These are phyloP conservation scores for Macrocentrus cingulum DNA, from an alignment of 1,140 invertebrate genomes.

Conservation along the genomic window DNA sequence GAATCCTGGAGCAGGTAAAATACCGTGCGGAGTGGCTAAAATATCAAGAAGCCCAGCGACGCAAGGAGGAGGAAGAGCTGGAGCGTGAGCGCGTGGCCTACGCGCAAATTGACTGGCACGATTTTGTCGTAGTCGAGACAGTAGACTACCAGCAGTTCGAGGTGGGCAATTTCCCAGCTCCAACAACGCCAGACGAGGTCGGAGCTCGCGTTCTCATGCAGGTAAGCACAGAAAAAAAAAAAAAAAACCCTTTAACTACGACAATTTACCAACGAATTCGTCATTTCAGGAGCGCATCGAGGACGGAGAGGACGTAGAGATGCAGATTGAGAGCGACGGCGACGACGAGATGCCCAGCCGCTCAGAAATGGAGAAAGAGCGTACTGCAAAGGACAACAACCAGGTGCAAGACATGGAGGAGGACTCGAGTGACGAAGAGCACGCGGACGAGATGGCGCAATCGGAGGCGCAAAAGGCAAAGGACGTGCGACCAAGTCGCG, in stretches of 20 bases:
- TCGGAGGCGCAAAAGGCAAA: conserved; percentile 54
- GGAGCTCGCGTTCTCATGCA: conserved; percentile 91
- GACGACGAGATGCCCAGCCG: conserved; percentile 73
- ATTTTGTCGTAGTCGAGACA: conserved; percentile 99
- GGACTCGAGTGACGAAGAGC: conserved; percentile 78
- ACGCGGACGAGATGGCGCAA: conserved; percentile 48
- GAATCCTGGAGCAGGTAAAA: conserved; percentile 87
- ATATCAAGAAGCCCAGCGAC: conserved; percentile 88
- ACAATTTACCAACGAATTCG: not conserved
- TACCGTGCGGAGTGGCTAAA: conserved; percentile 96
- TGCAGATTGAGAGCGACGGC: conserved; percentile 75
- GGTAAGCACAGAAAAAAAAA: conserved; percentile 46
- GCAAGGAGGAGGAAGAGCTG: conserved; percentile 90
- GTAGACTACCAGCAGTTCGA: conserved; percentile 98
- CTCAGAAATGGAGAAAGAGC: conserved; percentile 63
- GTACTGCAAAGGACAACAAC: conserved; percentile 66
- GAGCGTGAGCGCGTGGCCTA: conserved; percentile 96
- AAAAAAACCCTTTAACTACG: no score
- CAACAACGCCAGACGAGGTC: conserved; percentile 95
- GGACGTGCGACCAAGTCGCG: conserved; percentile 52
- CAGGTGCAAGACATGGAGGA: conserved; percentile 86
- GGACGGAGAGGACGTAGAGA: conserved; percentile 70
- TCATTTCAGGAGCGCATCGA: conserved; percentile 62
- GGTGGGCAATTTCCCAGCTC: conserved; percentile 92
- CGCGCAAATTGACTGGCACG: conserved; percentile 99